Conservation (phyloP, 2,113 vertebrate genomes). For the Hoplias malabaricus region DNA sequence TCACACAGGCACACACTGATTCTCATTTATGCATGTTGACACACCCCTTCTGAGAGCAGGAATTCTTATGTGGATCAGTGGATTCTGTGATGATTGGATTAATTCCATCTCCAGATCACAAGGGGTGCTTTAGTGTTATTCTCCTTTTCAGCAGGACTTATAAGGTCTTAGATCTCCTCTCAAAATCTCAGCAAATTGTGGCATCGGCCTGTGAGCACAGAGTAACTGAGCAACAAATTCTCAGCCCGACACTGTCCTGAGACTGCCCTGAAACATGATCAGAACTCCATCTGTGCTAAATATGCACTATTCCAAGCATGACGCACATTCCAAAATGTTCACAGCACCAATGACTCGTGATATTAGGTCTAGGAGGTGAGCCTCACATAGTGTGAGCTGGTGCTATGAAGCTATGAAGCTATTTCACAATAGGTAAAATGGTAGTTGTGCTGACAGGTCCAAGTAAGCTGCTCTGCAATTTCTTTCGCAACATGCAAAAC, state of each 20-base stretch:
- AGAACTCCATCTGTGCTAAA: conserved; percentile 26
- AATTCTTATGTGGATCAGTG: background rate
- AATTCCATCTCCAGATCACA: conserved; percentile 16
- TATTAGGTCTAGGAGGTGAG: conserved; percentile 4
- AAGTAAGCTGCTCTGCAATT: conserved; percentile 3
- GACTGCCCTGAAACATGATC: conserved; percentile 3
- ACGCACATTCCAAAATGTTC: conserved; percentile 36
- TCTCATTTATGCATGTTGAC: conserved; percentile 13
- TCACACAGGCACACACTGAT: background rate
- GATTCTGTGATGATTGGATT: conserved; percentile 21
- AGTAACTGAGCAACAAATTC: conserved; percentile 11
- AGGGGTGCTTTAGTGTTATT: conserved; percentile 9
- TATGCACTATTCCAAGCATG: conserved; percentile 18
- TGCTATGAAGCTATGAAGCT: conserved; percentile 1
- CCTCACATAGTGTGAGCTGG: background rate
- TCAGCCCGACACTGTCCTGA: conserved; percentile 22
- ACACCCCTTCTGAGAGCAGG: conserved; percentile 7
- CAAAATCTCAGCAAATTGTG: conserved; percentile 14
- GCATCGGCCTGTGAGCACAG: background rate
- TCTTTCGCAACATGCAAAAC: background rate
- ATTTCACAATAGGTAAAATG: background rate
- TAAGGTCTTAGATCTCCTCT: conserved; percentile 22
- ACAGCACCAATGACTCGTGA: background rate
- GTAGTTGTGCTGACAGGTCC: background rate
- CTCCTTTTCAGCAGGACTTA: conserved; percentile 23